Evolutionary conservation across 2,113 vertebrate genomes (phyloP).

Genomic region (Amia ocellicauda): DNA sequence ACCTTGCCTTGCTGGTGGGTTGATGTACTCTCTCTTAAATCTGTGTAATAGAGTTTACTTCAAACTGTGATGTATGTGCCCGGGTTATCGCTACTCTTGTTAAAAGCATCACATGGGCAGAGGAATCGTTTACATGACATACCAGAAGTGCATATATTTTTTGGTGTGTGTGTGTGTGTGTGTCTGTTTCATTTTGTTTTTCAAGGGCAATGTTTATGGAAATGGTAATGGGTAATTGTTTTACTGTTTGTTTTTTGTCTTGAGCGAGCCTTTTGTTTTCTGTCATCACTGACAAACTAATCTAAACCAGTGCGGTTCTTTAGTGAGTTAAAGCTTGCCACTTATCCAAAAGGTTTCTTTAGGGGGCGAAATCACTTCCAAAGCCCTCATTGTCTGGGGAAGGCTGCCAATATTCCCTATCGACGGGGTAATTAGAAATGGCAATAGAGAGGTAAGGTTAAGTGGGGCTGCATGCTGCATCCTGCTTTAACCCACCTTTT

Average conservation of each 20-base stretch:
- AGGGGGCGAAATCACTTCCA: not conserved
- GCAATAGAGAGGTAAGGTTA: slow-evolving; percentile 66
- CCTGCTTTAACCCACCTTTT: slow-evolving; percentile 51
- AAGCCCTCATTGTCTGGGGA: not conserved
- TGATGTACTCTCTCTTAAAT: not conserved
- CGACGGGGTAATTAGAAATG: slow-evolving; percentile 57
- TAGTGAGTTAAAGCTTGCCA: not conserved
- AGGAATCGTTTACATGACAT: too few relatives aligned
- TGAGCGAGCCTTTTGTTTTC: not conserved
- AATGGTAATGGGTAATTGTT: not conserved
- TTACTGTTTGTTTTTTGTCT: slow-evolving; percentile 1
- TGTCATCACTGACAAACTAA: slow-evolving; percentile 6
- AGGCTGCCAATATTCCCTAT: slow-evolving; percentile 32
- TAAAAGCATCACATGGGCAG: too few relatives aligned
- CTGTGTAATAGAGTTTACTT: not conserved
- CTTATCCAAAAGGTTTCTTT: not conserved
- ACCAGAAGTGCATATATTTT: too few relatives aligned
- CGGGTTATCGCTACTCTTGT: too few relatives aligned
- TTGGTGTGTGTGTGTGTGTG: too few relatives aligned
- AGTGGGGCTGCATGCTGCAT: slow-evolving; percentile 65
- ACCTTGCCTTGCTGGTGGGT: too few relatives aligned
- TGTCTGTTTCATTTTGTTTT: too few relatives aligned
- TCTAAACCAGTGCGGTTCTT: not conserved
- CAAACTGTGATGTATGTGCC: not conserved
- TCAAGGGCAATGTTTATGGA: not conserved